Evolutionary conservation across 2,113 vertebrate species (phyloP).

Genomic region (Salvelinus fontinalis): DNA sequence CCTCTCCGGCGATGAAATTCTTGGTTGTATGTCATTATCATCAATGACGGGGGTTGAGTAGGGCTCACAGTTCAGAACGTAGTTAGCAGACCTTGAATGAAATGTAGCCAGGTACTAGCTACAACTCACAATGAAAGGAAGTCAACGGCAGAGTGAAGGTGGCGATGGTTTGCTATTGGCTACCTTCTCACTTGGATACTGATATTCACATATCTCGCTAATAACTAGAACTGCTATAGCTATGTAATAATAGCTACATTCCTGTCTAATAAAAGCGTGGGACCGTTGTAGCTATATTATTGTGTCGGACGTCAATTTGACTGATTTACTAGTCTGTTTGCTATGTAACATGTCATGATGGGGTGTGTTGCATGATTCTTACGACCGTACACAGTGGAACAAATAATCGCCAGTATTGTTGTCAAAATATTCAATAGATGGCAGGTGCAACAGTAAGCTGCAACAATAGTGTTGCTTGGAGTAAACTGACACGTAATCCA

Average conservation of each 20-base stretch:
- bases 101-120: no score
- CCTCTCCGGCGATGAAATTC: neutral
- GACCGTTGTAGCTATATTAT: neutral
- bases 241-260: no score
- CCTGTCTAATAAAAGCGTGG: neutral
- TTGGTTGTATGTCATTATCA: neutral
- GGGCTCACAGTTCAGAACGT: neutral
- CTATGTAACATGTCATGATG: slow-evolving; percentile 1
- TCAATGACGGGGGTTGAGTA: neutral
- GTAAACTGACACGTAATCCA: neutral
- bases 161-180: no score
- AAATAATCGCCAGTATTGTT: neutral
- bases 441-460: neutral
- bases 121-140: no score
- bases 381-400: neutral
- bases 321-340: slow-evolving; percentile 40
- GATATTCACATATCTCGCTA: no score
- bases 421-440: neutral
- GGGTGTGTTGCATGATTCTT: neutral
- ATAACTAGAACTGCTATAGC: neutral
- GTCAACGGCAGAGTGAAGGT: no score
- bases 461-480: neutral
- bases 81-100: no score
- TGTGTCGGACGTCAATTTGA: slow-evolving; percentile 30
- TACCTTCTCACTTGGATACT: no score